Conservation (phyloP, 2,888 invertebrate species). For the Phalera bucephala region DNA sequence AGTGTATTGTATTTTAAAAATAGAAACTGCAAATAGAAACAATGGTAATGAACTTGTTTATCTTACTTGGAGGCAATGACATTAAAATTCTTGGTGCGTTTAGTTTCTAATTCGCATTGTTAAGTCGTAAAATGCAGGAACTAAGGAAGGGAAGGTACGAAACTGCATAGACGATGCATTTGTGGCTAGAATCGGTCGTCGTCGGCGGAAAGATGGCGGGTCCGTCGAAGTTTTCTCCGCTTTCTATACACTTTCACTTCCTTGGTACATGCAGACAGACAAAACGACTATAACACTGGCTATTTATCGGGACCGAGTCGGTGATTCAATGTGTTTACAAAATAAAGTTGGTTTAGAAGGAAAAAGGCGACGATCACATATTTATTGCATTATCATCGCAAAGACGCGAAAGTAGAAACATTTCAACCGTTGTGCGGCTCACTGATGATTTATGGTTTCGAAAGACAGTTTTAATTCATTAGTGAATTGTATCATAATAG, state of each 20-base stretch:
- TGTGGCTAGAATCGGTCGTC: slow-evolving; percentile 29
- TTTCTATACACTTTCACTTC: slow-evolving; percentile 70
- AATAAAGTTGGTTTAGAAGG: slow-evolving; percentile 25
- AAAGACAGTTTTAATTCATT: too few species aligned
- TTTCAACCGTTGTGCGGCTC: too few species aligned
- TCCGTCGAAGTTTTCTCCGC: slow-evolving; percentile 50
- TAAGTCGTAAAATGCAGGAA: slow-evolving; percentile 19
- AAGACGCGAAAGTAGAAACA: too few species aligned
- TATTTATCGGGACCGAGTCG: slow-evolving; percentile 45
- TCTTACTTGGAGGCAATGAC: background rate
- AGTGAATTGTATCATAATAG: too few species aligned
- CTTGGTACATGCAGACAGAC: slow-evolving; percentile 47
- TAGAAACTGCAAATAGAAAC: background rate
- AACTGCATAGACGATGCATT: slow-evolving; percentile 49
- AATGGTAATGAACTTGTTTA: background rate
- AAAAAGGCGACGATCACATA: slow-evolving; percentile 19
- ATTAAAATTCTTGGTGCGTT: slow-evolving; percentile 13
- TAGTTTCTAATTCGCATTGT: slow-evolving; percentile 21
- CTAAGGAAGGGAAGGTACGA: slow-evolving; percentile 10
- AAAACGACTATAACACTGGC: slow-evolving; percentile 46
- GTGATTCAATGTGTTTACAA: slow-evolving; percentile 52
- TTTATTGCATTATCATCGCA: background rate
- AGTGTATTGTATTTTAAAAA: background rate
- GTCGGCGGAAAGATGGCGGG: slow-evolving; percentile 40
- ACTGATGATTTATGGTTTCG: too few species aligned